Base-by-base conservation (phyloP, 37 sponge, comb jelly and placozoan species). In the Ianthella basta region DNA sequence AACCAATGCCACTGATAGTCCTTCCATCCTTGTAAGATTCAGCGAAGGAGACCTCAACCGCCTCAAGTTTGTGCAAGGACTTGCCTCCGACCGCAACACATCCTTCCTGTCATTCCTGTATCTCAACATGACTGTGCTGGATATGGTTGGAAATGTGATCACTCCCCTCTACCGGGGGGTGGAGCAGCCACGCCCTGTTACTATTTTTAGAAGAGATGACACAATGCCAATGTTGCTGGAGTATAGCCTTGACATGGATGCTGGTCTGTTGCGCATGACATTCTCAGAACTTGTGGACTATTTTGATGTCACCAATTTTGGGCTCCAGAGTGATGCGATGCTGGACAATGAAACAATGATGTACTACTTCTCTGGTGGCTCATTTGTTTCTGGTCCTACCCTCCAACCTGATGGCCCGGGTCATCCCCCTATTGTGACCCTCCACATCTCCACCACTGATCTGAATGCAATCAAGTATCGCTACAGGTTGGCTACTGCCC, bases 361-460 rank as follows among this genome's bases (percentile, higher is more conserved):
- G 27, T 84, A 55, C 60, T 72, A 73, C 57, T 66, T 84, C n/a
- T 29, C 44, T 21, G 55, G 30, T 5, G 21, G 50, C 14, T 65
- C 74, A 24, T 32, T 39, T 84, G 69, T 95, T 32, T 40, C 55
- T 72, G 95, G 95, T 60, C 92, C 95, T 27, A 80, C 95, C 23
- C 87, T 95, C n/a, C 81, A 87, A n/a, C 90, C 94, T 50, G 14
- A 60, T 69, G 95, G 95, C 21, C 95, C 95, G 81, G 95, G 95
- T 21, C 85, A 89, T 59, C 95, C 95, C 24, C 90, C 95, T 24
- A 67, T 82, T 79, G 68, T 95, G 5, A 95, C 90, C 25, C 78
- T 91, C 1, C 25, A n/a, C 32, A 85, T 96, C 8, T 84, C 86
- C 23, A 63, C n/a, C 75, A 67, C 56, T 44, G 97, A 96, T 53